Evolutionary conservation across 2,888 invertebrate genomes (phyloP).

Genomic region (Steinernema hermaphroditum): DNA sequence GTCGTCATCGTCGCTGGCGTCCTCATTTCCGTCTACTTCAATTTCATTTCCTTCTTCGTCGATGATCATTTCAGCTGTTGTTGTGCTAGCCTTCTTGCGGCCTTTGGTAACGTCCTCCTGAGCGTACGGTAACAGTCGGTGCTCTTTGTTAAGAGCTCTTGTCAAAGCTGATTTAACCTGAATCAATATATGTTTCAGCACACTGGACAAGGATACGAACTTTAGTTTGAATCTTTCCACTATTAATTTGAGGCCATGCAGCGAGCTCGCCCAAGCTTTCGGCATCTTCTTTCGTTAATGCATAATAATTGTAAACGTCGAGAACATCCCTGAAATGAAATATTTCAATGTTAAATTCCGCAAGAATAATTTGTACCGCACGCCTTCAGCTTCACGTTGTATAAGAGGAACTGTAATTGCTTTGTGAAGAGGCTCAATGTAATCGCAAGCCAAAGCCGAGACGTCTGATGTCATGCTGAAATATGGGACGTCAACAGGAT

Average conservation of each 20-base stretch:
- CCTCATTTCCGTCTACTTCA: constrained; percentile 46
- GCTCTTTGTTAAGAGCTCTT: constrained; percentile 84
- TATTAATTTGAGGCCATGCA: constrained; percentile 76
- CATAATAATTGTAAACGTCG: constrained; percentile 80
- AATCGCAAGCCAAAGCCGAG: constrained; percentile 73
- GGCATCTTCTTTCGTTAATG: constrained; percentile 85
- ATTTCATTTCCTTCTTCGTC: constrained; percentile 54
- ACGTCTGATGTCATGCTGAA: neutral
- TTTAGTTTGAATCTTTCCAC: constrained; percentile 73
- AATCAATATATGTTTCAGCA: too few species aligned
- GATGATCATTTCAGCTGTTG: constrained; percentile 40
- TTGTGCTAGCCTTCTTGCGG: constrained; percentile 36
- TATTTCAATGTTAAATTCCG: too few species aligned
- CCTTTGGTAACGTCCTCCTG: constrained; percentile 66
- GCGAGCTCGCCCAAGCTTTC: constrained; percentile 85
- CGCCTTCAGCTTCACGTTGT: constrained; percentile 67
- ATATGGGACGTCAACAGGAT: constrained; percentile 67
- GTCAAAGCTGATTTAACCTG: constrained; percentile 94
- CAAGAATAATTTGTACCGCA: constrained; percentile 45
- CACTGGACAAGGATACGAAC: constrained; percentile 46
- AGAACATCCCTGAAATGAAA: constrained; percentile 71
- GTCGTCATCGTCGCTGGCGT: constrained; percentile 41
- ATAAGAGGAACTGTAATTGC: constrained; percentile 79
- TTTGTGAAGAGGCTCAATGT: constrained; percentile 78
- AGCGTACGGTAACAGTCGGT: constrained; percentile 79